These are phyloP conservation scores for Asarcornis scutulata DNA, from an alignment of 2,113 vertebrate genomes.

Conservation along the genomic window DNA sequence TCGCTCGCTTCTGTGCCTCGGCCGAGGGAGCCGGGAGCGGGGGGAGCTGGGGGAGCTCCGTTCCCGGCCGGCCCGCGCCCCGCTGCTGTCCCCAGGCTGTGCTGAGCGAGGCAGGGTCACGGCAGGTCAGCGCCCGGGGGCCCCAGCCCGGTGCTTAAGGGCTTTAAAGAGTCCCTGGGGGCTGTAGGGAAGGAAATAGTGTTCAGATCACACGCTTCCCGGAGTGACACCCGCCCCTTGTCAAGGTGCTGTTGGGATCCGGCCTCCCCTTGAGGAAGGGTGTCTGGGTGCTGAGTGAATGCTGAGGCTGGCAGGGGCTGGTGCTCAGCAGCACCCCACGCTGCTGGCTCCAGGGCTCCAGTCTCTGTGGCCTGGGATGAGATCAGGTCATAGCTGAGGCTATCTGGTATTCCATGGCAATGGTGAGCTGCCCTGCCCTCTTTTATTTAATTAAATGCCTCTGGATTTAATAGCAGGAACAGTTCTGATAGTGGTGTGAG, in stretches of 20 bases:
- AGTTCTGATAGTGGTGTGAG: accelerated
- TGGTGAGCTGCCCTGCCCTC: accelerated
- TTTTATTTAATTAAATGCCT: too few relatives aligned
- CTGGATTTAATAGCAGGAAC: not conserved
- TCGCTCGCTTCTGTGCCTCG: not conserved
- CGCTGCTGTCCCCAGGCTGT: not conserved
- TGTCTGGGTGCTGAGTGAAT: not conserved
- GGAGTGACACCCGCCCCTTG: accelerated
- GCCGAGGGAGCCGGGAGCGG: not conserved
- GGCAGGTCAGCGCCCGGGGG: not conserved
- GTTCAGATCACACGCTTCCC: accelerated
- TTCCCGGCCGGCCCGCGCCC: not conserved
- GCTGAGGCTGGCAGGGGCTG: not conserved
- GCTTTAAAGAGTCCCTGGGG: not conserved
- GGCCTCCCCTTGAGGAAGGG: not conserved
- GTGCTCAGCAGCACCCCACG: not conserved
- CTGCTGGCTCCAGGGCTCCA: not conserved
- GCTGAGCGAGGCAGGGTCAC: not conserved
- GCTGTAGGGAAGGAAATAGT: not conserved
- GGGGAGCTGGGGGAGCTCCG: not conserved
- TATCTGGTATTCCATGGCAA: not conserved
- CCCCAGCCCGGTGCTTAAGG: not conserved
- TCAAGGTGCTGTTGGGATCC: not conserved
- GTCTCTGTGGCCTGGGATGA: not conserved
- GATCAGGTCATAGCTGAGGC: not conserved